Base-by-base conservation (phyloP, 2,888 invertebrate genomes). In the Agrochola litura region DNA sequence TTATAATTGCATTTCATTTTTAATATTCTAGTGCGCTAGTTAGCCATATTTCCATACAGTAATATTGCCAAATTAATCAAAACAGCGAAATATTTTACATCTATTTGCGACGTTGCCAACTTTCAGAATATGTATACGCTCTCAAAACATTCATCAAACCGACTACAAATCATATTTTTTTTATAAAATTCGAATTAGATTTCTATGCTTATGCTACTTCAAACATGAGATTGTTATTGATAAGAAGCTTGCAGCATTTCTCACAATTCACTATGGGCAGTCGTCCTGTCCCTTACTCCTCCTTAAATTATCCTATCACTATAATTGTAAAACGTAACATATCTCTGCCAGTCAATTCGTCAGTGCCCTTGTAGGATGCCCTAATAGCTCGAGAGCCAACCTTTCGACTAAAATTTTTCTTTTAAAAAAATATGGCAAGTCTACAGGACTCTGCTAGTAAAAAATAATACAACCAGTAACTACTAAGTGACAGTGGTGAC, bases 391-490 rank as follows among this genome's bases (percentile, higher is more conserved):
- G 16, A 54, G 25, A 25, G 8, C 73, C 22, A 25, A 19, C 19
- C n/a, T 9, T 19, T 52, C 16, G 49, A 12, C 3, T 0, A 37
- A 10, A 46, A 2, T 12, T 0, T 46, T 46, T 46, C 1, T 46
- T 10, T 12, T 3, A 43, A 12, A 43, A 43, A 43, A 43, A 12
- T 12, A 3, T 14, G 10, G 10, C 1, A 72, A 52, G 19, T 41
- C 6, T n/a, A 30, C 66, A 75, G 10, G 6, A 1, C 25, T 30
- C 49, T 30, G 5, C 6, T 52, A 43, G 41, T 60, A 52, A n/a
- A 77, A 37, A 46, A 37, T n/a, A n/a, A 43, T 75, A 61, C 9
- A 52, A 16, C n/a, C 30, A 68, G 16, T 68, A 58, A 37, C 30
- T 52, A 30, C 19, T 30, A 12, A 77, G 19, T 63, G 6, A n/a